Base-by-base conservation (phyloP, 2,888 invertebrate species). In the Xanthorhoe spadicearia region DNA sequence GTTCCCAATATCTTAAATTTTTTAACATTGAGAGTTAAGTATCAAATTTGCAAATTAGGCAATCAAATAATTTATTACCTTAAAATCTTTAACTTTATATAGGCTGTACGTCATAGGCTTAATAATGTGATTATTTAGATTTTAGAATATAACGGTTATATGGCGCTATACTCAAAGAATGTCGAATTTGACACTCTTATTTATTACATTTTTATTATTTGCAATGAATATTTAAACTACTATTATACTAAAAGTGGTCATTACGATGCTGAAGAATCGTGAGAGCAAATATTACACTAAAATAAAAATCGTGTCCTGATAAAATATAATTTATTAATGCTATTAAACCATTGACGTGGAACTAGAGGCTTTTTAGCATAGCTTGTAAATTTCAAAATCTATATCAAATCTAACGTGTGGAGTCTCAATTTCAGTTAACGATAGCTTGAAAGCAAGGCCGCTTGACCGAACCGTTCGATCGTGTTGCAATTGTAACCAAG, bases 391-490 rank as follows among this genome's bases (percentile, higher is more conserved):
- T 43, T 43, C 38, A 43, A 43, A 13, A 10, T 2, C 13, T 43
- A 13, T 13, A 43, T 43, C 13, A 52, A 52, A 23, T n/a, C n/a
- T 52, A 52, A 17, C 50, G 38, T 50, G 54, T 32, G 32, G 8
- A 35, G 51, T 48, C 19, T 63, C 56, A 38, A 54, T 64, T 66
- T 66, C 50, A 61, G 32, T 52, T 32, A 61, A 65, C 70, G 62
- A 73, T 72, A 68, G 52, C 13, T 32, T 70, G 75, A 78, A 78
- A 75, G 76, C 80, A 77, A 78, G 78, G 78, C 69, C 77, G 65
- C 23, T 65, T 73, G 69, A 73, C 73, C 72, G 66, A 69, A 64
- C 69, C 66, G 71, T 75, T 74, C 69, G 65, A 69, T 60, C 56
- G 54, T 77, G 75, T 80, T 75, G 77, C 71, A 77, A 74, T 69